These are phyloP conservation scores for Mesorhabditis spiculigera DNA, from an alignment of 2,888 invertebrate genomes.

Conservation along the genomic window DNA sequence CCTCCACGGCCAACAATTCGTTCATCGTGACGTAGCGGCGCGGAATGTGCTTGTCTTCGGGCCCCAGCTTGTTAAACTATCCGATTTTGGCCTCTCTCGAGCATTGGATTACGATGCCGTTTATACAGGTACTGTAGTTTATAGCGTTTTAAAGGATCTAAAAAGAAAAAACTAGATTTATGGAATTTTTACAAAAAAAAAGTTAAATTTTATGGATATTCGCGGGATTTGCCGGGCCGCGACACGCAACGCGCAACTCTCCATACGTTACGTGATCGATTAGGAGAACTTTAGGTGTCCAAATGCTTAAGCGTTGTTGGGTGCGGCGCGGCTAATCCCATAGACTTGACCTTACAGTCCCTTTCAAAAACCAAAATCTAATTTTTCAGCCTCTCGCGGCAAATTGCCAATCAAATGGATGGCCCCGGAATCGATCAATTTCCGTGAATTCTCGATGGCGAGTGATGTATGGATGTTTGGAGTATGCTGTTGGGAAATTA, in stretches of 20 bases:
- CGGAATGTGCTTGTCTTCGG: constrained; percentile 93
- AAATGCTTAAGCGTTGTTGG: too few relatives aligned
- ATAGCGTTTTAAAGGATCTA: too few relatives aligned
- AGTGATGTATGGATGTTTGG: constrained; percentile 99
- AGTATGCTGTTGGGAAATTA: constrained; percentile 98
- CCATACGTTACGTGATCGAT: too few relatives aligned
- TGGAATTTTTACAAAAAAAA: too few relatives aligned
- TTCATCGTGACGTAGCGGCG: constrained; percentile 13
- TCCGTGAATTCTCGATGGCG: constrained; percentile 88
- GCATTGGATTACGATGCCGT: constrained; percentile 97
- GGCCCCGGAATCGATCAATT: constrained; percentile 98
- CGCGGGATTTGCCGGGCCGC: too few relatives aligned
- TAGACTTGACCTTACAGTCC: too few relatives aligned
- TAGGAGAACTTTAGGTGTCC: too few relatives aligned
- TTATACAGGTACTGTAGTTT: constrained; percentile 86
- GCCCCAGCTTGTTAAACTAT: constrained; percentile 88
- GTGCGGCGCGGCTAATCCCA: too few relatives aligned
- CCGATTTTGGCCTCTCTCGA: constrained; percentile 93
- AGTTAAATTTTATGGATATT: too few relatives aligned
- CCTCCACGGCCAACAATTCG: constrained; percentile 60
- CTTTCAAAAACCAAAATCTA: too few relatives aligned
- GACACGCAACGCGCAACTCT: too few relatives aligned
- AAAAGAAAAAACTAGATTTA: too few relatives aligned
- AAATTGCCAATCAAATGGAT: constrained; percentile 99
- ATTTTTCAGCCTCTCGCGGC: constrained; percentile 77